phyloP scores from a whole-genome alignment of 2,888 invertebrate genomes.

The Lasiommata megera region DNA sequence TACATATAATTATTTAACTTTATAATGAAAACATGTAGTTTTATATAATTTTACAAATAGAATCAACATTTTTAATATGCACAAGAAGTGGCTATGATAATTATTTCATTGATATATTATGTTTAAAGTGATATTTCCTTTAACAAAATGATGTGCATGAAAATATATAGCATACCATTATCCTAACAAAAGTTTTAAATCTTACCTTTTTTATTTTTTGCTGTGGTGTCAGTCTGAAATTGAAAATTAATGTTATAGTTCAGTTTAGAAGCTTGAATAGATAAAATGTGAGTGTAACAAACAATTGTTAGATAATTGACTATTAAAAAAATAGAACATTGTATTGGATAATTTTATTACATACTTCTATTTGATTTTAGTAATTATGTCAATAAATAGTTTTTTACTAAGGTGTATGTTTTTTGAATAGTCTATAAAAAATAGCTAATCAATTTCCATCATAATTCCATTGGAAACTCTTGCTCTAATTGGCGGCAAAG shows the following conservation, averaged over 20 bases:
- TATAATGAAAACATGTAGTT: slow-evolving; percentile 1
- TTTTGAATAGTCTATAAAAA: not conserved
- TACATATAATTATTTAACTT: slow-evolving; percentile 13
- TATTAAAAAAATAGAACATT: slow-evolving; percentile 49
- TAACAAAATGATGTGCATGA: not conserved
- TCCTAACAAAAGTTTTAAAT: slow-evolving; percentile 24
- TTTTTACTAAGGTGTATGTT: not conserved
- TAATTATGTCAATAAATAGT: slow-evolving; percentile 11
- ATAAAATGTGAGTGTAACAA: slow-evolving; percentile 11
- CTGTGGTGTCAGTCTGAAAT: slow-evolving; percentile 81
- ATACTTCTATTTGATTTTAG: too few relatives aligned
- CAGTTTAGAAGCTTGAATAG: slow-evolving; percentile 9
- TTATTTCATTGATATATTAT: not conserved
- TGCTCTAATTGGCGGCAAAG: slow-evolving; percentile 49
- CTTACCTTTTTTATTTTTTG: slow-evolving; percentile 81
- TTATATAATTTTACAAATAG: not conserved
- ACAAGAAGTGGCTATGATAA: not conserved
- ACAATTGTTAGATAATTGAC: slow-evolving; percentile 44
- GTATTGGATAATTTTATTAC: slow-evolving; percentile 22
- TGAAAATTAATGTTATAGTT: slow-evolving; percentile 26
- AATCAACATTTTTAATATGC: slow-evolving; percentile 4
- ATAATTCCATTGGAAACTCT: slow-evolving; percentile 56
- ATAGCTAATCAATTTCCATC: slow-evolving; percentile 66
- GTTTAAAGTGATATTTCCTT: not conserved
- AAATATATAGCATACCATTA: not conserved